phyloP scores from a whole-genome alignment of 1,140 invertebrate species.

The Drosophila sp. region DNA sequence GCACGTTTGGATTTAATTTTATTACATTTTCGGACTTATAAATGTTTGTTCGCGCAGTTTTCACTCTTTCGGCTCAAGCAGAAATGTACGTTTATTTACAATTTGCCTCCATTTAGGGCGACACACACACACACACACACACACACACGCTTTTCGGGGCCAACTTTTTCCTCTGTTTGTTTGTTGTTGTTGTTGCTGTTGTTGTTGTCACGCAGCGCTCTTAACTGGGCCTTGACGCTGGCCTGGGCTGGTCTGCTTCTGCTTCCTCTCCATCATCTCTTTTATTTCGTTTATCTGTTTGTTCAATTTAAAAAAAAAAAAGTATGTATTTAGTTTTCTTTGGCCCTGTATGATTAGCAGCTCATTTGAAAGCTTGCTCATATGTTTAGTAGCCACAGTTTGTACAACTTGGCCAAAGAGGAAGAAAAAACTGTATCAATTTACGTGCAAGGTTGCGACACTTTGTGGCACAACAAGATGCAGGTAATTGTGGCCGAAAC shows the following conservation, averaged over 20 bases:
- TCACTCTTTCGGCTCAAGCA: constrained; percentile 59
- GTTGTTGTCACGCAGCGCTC: constrained; percentile 53
- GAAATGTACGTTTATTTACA: constrained; percentile 80
- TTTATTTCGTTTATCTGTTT: constrained; percentile 49
- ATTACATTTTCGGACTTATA: constrained; percentile 43
- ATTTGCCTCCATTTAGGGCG: constrained; percentile 81
- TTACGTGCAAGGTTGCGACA: neutral
- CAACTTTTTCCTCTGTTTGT: constrained; percentile 49
- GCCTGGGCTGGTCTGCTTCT: constrained; percentile 12
- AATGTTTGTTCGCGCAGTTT: constrained; percentile 75
- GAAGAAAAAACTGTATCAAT: neutral
- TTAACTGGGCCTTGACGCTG: constrained; percentile 76
- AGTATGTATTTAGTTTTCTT: constrained; percentile 5
- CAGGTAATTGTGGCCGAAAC: neutral
- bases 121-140: constrained; percentile 39
- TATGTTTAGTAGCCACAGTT: constrained; percentile 30
- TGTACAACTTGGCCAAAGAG: neutral
- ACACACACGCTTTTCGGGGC: constrained; percentile 43
- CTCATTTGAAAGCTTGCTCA: constrained; percentile 68
- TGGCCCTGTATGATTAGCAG: constrained; percentile 60
- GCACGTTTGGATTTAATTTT: constrained; percentile 46
- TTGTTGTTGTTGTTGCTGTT: constrained; percentile 34
- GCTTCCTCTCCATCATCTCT: constrained; percentile 4
- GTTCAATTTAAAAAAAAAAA: constrained; percentile 20
- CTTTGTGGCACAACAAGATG: neutral